phyloP scores from a whole-genome alignment of 2,888 invertebrate species.

The Augiades crinisus region DNA sequence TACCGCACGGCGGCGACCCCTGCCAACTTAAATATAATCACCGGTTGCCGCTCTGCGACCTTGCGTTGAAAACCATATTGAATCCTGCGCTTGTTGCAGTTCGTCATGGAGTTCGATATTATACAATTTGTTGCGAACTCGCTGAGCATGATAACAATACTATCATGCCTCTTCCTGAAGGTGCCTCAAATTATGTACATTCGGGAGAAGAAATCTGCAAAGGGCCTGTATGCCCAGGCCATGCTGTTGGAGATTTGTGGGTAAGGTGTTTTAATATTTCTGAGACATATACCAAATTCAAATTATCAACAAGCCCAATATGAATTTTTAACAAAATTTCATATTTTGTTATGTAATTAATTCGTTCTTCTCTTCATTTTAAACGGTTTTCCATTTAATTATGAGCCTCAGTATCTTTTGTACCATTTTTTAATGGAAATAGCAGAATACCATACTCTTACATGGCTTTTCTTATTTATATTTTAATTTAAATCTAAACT shows the following conservation, averaged over 20 bases:
- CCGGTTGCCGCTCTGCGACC: slow-evolving; percentile 4
- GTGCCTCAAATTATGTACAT: slow-evolving; percentile 90
- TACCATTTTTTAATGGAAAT: no score
- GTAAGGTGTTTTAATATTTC: slow-evolving; percentile 79
- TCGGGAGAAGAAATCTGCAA: slow-evolving; percentile 82
- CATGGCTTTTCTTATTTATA: no score
- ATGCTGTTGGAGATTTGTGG: slow-evolving; percentile 86
- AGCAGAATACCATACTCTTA: no score
- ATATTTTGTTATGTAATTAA: no score
- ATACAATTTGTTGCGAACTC: slow-evolving; percentile 45
- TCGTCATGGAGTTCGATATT: slow-evolving; percentile 42
- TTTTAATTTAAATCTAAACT: no score
- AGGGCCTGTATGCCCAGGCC: slow-evolving; percentile 85
- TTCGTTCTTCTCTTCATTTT: no score
- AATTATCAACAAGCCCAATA: no score
- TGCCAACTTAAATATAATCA: slow-evolving; percentile 38
- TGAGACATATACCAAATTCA: background rate
- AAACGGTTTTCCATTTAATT: no score
- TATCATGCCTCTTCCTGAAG: slow-evolving; percentile 89
- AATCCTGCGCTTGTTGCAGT: slow-evolving; percentile 3
- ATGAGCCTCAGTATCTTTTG: no score
- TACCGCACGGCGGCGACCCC: slow-evolving; percentile 30
- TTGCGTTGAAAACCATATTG: background rate
- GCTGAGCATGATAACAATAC: slow-evolving; percentile 88
- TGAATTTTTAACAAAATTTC: no score